phyloP scores from a whole-genome alignment of 2,888 invertebrate species.

The Tipula confusa region DNA sequence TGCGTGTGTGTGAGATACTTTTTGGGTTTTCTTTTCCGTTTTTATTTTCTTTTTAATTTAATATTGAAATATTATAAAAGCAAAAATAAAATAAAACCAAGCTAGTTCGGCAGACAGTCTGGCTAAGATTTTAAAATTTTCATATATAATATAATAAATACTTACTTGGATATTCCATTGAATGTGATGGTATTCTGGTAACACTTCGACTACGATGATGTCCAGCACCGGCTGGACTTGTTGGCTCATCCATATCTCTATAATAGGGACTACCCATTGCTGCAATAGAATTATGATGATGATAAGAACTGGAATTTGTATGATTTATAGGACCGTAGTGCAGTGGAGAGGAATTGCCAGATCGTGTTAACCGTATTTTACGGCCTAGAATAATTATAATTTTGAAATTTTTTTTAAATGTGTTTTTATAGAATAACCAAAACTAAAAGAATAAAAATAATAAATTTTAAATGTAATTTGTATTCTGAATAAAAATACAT shows the following conservation, averaged over 20 bases:
- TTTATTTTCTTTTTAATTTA: background rate
- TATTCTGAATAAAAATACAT: background rate
- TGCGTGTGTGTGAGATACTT: background rate
- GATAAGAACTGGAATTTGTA: slow-evolving; percentile 47
- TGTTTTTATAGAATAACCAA: background rate
- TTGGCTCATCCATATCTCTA: slow-evolving; percentile 76
- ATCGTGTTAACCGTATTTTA: slow-evolving; percentile 42
- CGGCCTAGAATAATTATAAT: slow-evolving; percentile 39
- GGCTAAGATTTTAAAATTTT: background rate
- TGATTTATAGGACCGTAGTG: slow-evolving; percentile 41
- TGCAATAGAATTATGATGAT: slow-evolving; percentile 52
- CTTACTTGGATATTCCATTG: slow-evolving; percentile 58
- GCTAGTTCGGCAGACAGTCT: background rate
- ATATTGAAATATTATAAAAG: background rate
- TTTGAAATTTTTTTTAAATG: background rate
- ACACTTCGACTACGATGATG: slow-evolving; percentile 77
- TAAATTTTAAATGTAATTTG: background rate
- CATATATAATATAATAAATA: slow-evolving; percentile 37
- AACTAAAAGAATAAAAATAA: background rate
- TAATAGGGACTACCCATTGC: slow-evolving; percentile 63
- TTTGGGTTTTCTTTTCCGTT: background rate
- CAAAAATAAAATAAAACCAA: slow-evolving; percentile 26
- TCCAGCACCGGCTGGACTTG: slow-evolving; percentile 81
- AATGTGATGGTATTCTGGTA: slow-evolving; percentile 62
- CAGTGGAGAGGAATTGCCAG: slow-evolving; percentile 42